phyloP scores from a whole-genome alignment of 2,113 vertebrate genomes.

The Ictalurus punctatus region DNA sequence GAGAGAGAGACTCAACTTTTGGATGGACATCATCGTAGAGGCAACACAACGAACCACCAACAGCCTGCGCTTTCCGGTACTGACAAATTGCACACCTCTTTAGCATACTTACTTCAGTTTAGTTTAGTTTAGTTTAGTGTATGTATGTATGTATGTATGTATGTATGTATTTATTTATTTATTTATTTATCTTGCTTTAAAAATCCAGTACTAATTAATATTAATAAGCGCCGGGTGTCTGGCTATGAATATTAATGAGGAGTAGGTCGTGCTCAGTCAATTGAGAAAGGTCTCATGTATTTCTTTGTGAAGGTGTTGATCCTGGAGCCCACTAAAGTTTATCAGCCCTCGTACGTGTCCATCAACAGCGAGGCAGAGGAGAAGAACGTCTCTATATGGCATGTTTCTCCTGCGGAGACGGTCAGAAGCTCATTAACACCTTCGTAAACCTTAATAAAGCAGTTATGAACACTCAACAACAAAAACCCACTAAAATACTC shows the following conservation, averaged over 20 bases:
- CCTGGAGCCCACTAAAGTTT: conserved; percentile 88
- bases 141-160: too few species aligned
- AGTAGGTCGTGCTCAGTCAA: neutral
- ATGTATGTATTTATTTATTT: neutral
- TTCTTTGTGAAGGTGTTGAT: conserved; percentile 81
- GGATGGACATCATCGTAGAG: conserved; percentile 96
- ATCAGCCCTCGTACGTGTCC: conserved; percentile 91
- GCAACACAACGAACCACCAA: conserved; percentile 83
- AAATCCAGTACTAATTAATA: neutral
- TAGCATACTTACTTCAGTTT: neutral
- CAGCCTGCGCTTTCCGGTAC: conserved; percentile 91
- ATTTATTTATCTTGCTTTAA: neutral
- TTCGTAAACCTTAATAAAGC: neutral
- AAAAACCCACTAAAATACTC: neutral
- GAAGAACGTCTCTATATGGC: conserved; percentile 89
- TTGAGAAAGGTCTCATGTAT: neutral
- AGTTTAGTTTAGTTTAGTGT: neutral
- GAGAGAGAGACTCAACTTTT: conserved; percentile 89
- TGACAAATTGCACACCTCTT: neutral
- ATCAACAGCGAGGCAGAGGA: conserved; percentile 92
- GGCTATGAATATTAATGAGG: neutral
- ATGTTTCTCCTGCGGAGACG: conserved; percentile 86
- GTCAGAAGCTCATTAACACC: conserved; percentile 64
- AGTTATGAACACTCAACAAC: neutral
- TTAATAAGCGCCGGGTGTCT: neutral